Evolutionary conservation across 35 echinoderm and acorn worm genomes (phyloP).

Genomic region (Patiria miniata): DNA sequence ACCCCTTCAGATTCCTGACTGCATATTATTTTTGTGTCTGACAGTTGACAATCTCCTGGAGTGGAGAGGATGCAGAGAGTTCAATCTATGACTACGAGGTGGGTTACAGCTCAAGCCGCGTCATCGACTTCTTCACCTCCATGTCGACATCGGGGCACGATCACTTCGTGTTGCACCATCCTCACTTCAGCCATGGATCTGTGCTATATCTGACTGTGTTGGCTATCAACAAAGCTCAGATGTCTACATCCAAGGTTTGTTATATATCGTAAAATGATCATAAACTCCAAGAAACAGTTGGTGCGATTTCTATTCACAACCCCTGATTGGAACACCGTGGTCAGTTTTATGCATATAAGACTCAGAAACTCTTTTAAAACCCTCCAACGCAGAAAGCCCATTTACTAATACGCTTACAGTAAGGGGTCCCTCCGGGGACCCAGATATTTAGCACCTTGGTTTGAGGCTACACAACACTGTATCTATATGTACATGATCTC

Average conservation of each 20-base stretch:
- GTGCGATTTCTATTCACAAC: too few relatives aligned
- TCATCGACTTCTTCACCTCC: constrained; percentile 5
- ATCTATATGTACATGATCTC: too few relatives aligned
- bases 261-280: too few relatives aligned
- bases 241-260: constrained; percentile 32
- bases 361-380: not conserved
- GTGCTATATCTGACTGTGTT: constrained; percentile 29
- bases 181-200: constrained; percentile 31
- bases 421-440: too few relatives aligned
- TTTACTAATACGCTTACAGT: too few relatives aligned
- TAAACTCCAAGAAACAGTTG: too few relatives aligned
- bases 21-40: not conserved
- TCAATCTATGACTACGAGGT: constrained; percentile 36
- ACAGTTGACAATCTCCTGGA: constrained; percentile 38
- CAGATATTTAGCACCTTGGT: too few relatives aligned
- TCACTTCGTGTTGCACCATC: constrained; percentile 34
- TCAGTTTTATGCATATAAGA: too few relatives aligned
- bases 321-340: too few relatives aligned
- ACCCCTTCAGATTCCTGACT: too few relatives aligned
- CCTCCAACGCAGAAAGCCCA: too few relatives aligned
- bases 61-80: constrained; percentile 24
- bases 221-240: constrained; percentile 42
- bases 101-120: not conserved
- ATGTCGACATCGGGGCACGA: constrained; percentile 19
- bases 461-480: too few relatives aligned